Conservation (phyloP, 2,888 invertebrate genomes). For the Tuta absoluta region DNA sequence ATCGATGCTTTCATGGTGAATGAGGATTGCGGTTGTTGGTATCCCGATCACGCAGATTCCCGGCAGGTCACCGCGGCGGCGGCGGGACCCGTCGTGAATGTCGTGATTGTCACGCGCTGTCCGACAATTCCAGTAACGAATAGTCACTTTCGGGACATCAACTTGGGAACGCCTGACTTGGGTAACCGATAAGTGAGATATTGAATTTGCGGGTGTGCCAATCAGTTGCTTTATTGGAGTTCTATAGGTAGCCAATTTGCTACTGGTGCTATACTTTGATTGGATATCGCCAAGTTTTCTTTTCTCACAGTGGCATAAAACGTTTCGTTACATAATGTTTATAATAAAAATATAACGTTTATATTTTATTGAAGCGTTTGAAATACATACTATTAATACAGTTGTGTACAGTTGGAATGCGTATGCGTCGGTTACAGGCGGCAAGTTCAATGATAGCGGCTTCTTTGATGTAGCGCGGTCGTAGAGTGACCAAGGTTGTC, state of each 20-base stretch:
- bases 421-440: constrained; percentile 51
- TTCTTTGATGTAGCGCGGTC: constrained; percentile 59
- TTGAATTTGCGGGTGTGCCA: constrained; percentile 20
- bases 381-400: constrained; percentile 36
- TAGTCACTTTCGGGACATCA: constrained; percentile 27
- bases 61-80: constrained; percentile 39
- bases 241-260: not conserved
- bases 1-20: not conserved
- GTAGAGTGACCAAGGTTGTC: constrained; percentile 57
- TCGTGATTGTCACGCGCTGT: constrained; percentile 47
- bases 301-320: too few relatives aligned
- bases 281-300: too few relatives aligned
- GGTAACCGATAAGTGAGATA: constrained; percentile 15
- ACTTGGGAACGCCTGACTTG: constrained; percentile 14
- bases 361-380: too few relatives aligned
- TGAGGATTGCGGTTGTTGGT: constrained; percentile 31
- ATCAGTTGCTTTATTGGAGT: constrained; percentile 7
- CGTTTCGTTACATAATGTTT: too few relatives aligned
- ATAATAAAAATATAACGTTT: too few relatives aligned
- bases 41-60: constrained; percentile 63
- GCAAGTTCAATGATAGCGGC: constrained; percentile 66
- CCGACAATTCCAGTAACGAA: constrained; percentile 44
- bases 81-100: constrained; percentile 43
- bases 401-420: constrained; percentile 35
- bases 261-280: not conserved